Percentiles rank a stretch among this genome's conserved stretches.
These are phyloP conservation scores for Hoplodrina ambigua DNA, from an alignment of 2,888 invertebrate species.

Conservation along the genomic window DNA sequence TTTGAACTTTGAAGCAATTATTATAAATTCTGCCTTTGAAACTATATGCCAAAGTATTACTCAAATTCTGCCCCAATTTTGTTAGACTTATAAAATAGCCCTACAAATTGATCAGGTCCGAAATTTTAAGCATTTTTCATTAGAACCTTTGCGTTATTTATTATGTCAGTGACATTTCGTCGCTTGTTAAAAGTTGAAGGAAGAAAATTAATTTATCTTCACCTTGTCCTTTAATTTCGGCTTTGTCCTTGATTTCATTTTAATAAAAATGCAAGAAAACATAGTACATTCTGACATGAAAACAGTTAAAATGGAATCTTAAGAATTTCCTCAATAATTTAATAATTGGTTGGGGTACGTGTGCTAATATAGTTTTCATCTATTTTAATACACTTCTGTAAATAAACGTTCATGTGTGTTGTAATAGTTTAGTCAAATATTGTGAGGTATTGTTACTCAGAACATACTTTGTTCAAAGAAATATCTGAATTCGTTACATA, in stretches of 20 bases:
- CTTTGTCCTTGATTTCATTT: constrained; percentile 32
- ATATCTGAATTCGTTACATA: constrained; percentile 14
- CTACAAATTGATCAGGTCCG: neutral
- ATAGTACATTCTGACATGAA: constrained; percentile 34
- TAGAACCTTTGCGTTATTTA: neutral
- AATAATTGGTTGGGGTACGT: constrained; percentile 30
- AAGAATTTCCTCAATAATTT: constrained; percentile 45
- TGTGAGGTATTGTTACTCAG: constrained; percentile 20
- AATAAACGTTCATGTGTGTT: constrained; percentile 17
- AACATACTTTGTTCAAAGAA: constrained; percentile 16
- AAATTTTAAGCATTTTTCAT: neutral
- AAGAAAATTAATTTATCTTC: constrained; percentile 22
- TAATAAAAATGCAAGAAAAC: constrained; percentile 4
- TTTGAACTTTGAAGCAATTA: constrained; percentile 5
- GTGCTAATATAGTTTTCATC: constrained; percentile 30
- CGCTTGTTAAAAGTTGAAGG: constrained; percentile 1
- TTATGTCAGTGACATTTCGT: constrained; percentile 1
- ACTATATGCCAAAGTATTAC: neutral
- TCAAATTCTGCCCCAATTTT: constrained; percentile 1
- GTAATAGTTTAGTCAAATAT: constrained; percentile 24
- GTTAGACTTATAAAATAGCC: neutral
- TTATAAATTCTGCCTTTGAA: neutral
- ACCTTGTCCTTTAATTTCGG: constrained; percentile 22
- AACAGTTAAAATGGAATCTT: constrained; percentile 30
- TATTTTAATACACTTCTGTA: constrained; percentile 32